A percentile compares a stretch with the other conserved stretches of the same genome.
Evolutionary conservation across 2,797 vertebrate species (phyloP).

Genomic region (Myripristis jacobus): DNA sequence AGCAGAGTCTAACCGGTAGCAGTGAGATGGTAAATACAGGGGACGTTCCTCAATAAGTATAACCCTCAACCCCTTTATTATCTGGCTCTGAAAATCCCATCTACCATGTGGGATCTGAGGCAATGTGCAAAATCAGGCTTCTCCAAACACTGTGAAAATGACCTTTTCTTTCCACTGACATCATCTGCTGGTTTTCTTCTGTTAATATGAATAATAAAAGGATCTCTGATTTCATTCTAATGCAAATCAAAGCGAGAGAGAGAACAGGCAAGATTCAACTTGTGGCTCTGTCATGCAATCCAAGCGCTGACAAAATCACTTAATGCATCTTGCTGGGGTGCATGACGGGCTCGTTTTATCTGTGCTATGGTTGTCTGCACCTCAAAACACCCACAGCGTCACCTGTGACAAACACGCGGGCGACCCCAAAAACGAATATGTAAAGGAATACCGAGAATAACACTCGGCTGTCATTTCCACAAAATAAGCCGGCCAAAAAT

Average conservation of each 20-base stretch:
- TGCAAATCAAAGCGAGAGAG: constrained; percentile 42
- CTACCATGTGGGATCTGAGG: constrained; percentile 53
- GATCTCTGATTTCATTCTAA: constrained; percentile 38
- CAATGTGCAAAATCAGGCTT: constrained; percentile 36
- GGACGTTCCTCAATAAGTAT: constrained; percentile 59
- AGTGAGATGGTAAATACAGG: constrained; percentile 67
- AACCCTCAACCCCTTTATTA: constrained; percentile 71
- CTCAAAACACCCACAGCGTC: constrained; percentile 24
- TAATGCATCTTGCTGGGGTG: neutral
- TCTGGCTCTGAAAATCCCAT: constrained; percentile 59
- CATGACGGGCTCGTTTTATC: constrained; percentile 1
- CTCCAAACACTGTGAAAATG: constrained; percentile 48
- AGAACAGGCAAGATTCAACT: constrained; percentile 44
- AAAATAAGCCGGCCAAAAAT: neutral
- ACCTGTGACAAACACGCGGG: constrained; percentile 25
- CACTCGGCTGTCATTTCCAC: neutral
- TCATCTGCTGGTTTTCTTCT: constrained; percentile 53
- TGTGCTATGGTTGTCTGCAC: constrained; percentile 6
- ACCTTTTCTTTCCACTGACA: constrained; percentile 65
- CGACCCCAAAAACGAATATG: constrained; percentile 13
- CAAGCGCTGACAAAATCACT: constrained; percentile 28
- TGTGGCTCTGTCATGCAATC: constrained; percentile 30
- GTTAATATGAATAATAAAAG: constrained; percentile 55
- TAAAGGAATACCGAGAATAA: neutral
- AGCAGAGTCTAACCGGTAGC: constrained; percentile 62